Conservation (phyloP, 1,140 invertebrate genomes). For the Meloidogyne floridensis region DNA sequence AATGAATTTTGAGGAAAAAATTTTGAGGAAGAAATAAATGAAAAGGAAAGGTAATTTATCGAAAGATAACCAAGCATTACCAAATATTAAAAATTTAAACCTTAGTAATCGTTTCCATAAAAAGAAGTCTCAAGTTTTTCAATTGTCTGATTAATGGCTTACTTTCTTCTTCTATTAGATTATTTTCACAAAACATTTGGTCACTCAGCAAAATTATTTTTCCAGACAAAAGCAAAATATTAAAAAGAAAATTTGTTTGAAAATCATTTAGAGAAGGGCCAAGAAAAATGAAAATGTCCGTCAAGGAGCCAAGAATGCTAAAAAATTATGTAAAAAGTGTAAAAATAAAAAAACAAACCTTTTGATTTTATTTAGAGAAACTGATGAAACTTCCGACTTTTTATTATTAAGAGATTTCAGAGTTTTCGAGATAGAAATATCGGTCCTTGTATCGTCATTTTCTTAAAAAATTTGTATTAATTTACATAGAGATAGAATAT, state of each 20-base stretch:
- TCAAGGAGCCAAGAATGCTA: constrained; percentile 11
- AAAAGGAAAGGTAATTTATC: too few species aligned
- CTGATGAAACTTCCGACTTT: neutral
- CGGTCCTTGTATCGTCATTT: neutral
- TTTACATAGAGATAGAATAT: too few species aligned
- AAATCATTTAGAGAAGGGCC: constrained; percentile 23
- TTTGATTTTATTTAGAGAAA: constrained; percentile 31
- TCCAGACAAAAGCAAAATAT: constrained; percentile 21
- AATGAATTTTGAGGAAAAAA: too few species aligned
- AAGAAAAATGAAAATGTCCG: constrained; percentile 25
- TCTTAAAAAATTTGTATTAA: neutral
- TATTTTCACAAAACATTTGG: constrained; percentile 18
- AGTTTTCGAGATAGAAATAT: constrained; percentile 1
- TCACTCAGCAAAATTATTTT: neutral
- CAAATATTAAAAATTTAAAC: constrained; percentile 9
- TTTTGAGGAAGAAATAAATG: too few species aligned
- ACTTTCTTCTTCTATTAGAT: neutral
- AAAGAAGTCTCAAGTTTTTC: constrained; percentile 27
- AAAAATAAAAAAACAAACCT: neutral
- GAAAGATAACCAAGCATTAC: too few species aligned
- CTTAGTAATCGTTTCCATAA: constrained; percentile 29
- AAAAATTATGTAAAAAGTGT: too few species aligned
- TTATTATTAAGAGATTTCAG: constrained; percentile 10
- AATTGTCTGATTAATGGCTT: neutral
- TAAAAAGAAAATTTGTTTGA: constrained; percentile 22